Base-by-base conservation (phyloP, 2,888 invertebrate species). In the Lasioglossum lativentre region DNA sequence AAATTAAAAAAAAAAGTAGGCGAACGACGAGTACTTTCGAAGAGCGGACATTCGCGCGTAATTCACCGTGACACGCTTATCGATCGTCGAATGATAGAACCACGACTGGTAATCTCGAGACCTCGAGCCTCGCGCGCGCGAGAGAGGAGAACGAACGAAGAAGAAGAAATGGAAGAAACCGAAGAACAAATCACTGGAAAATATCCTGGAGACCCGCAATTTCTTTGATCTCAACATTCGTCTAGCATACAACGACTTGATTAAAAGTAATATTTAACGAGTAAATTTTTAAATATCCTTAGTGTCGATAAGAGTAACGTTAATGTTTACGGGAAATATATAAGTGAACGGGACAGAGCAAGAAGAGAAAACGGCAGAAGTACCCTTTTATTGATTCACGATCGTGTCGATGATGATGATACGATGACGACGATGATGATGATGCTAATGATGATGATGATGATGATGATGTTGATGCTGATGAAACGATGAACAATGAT, bases 161-260 rank as follows among this genome's bases (percentile, higher is more conserved):
- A 30, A 79, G 42, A 23, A 23, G 42, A 72, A 19, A 19, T 27
- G 27, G 8, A 34, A 34, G n/a, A 70, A 70, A 38, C 68, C 68
- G 68, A 68, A 23, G 68, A 68, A 68, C 38, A 68, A 68, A 68
- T 68, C 68, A 38, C 68, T 68, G 68, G 12, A 68, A 68, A 63
- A 63, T 72, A 42, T 84, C 84, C 88, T 89, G 85, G 84, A 92
- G 30, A 92, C 91, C 90, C 91, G 92, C 94, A 93, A 92, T 94
- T 95, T 95, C 94, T 94, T 95, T 95, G 95, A 95, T 95, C 95
- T 95, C 95, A 95, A 93, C 93, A 93, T 92, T 93, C 92, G 93
- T 93, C 93, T 93, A 93, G 93, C 92, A 94, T 93, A 94, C 94
- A 94, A 94, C 94, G 94, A 94, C 92, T 94, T 92, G 92, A 93